Base-by-base conservation (phyloP, 1,140 invertebrate species). In the Neuroterus valhalla region DNA sequence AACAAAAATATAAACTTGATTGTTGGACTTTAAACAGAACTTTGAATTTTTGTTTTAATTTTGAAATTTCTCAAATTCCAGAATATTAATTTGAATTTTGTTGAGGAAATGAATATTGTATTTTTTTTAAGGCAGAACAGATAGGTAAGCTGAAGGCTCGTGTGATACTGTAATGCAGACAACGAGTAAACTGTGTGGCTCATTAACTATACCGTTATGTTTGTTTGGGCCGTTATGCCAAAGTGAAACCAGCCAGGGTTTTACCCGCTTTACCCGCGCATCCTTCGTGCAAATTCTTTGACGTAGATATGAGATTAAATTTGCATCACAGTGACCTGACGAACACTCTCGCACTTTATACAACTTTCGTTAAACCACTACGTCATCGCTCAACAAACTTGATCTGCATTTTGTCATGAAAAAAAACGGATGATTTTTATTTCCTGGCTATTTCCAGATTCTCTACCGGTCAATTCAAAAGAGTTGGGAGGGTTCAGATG, bases 211-310 rank as follows among this genome's bases (percentile, higher is more conserved):
- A 85, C 88, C 88, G 88, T 89, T 89, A 89, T 85, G 83, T 89
- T 89, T 88, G 86, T 85, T 84, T 88, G 84, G 87, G 87, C 87
- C 88, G 87, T 89, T 89, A 89, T 88, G 81, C 84, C 85, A 85
- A 81, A 88, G 86, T 88, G 87, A 87, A 88, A 87, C 84, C 82
- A 81, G 78, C 81, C 81, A 74, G 55, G 55, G 31, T 52, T 23
- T 4, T 68, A 45, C 14, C 23, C 55, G 26, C 23, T 23, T 4
- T 68, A 45, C 14, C 23, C 55, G 26, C 23, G 15, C 17, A 55
- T 55, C 48, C 50, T 55, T 62, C 14, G 14, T 62, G 55, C 55
- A 62, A 62, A 62, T 62, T 62, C 55, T 23, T 62, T 62, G 55
- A 62, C 55, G 55, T 62, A 62, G 55, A 26, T 62, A 26, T 62